Percentiles rank a stretch among this genome's conserved stretches.
phyloP scores from a whole-genome alignment of 2,113 vertebrate species.

The Dermatemys mawii region DNA sequence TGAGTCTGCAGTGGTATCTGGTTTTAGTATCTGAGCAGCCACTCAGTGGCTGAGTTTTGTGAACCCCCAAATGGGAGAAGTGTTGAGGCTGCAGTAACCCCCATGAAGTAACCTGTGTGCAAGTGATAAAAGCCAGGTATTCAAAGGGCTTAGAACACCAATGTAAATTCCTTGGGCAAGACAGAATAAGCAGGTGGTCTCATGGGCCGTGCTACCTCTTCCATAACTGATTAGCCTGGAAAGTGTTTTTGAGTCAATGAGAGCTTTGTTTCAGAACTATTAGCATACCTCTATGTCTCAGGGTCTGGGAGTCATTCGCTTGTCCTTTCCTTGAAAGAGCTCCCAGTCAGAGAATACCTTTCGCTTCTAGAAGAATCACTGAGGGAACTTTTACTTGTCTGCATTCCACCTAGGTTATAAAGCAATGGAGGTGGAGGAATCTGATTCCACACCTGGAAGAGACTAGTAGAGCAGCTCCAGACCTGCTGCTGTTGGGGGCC shows the following conservation, averaged over 20 bases:
- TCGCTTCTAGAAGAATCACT: neutral
- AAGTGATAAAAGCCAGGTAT: neutral
- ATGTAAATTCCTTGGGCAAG: neutral
- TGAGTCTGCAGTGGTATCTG: neutral
- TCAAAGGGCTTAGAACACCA: neutral
- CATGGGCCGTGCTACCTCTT: neutral
- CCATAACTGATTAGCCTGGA: neutral
- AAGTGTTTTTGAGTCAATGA: neutral
- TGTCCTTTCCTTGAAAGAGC: neutral
- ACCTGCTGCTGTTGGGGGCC: neutral
- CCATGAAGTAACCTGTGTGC: neutral
- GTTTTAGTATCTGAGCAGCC: neutral
- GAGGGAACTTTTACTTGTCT: neutral
- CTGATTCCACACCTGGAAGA: neutral
- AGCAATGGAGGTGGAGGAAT: neutral
- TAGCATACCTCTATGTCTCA: neutral
- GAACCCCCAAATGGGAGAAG: neutral
- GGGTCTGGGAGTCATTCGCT: neutral
- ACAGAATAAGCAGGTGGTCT: neutral
- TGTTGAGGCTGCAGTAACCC: neutral
- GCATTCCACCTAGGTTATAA: neutral
- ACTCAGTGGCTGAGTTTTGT: neutral
- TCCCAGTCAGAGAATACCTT: neutral
- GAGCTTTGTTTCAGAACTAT: neutral
- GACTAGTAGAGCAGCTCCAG: neutral